phyloP scores from a whole-genome alignment of 2,113 vertebrate genomes.

The Chiloscyllium plagiosum region DNA sequence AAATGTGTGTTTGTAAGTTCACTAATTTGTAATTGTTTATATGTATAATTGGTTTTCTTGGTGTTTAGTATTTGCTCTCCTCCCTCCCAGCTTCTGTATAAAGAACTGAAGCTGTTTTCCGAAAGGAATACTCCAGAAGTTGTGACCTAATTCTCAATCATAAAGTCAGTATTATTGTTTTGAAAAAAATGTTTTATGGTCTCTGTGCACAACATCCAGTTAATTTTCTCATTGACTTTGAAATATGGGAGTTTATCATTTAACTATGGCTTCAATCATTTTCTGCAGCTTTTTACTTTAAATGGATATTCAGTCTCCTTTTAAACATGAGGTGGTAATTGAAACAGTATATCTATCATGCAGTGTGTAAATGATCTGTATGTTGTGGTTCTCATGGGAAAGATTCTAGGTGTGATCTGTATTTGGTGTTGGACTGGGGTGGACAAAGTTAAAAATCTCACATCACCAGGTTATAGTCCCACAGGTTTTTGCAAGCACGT shows the following conservation, averaged over 20 bases:
- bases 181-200: too few species aligned
- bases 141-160: background rate
- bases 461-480: too few species aligned
- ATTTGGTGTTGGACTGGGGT: too few species aligned
- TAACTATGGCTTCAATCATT: background rate
- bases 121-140: background rate
- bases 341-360: background rate
- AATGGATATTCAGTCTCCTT: background rate
- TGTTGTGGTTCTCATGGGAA: background rate
- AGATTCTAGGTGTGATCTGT: background rate
- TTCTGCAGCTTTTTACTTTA: background rate
- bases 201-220: background rate
- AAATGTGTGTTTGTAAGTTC: background rate
- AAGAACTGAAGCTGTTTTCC: background rate
- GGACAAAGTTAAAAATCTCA: too few species aligned
- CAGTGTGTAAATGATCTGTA: background rate
- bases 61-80: background rate
- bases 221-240: background rate
- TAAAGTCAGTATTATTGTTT: too few species aligned
- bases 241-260: background rate
- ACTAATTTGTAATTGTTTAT: background rate
- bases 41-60: background rate
- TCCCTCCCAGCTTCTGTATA: background rate
- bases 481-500: too few species aligned
- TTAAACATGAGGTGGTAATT: background rate